Evolutionary conservation across 2,797 vertebrate genomes (phyloP).

Genomic region (Lithobates pipiens): DNA sequence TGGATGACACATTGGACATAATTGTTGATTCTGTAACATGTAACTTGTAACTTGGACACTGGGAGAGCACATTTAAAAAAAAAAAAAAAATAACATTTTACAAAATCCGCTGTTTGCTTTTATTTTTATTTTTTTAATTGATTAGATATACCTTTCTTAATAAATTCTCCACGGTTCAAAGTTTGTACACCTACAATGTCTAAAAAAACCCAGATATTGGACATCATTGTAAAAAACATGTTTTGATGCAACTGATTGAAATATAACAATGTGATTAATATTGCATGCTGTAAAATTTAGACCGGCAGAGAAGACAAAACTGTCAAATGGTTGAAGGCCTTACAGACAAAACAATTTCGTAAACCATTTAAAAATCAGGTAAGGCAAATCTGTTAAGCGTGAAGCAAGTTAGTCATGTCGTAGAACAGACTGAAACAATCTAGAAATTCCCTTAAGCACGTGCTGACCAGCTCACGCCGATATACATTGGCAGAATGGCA

Average conservation of each 20-base stretch:
- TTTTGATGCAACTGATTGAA: constrained; percentile 21
- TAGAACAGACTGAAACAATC: too few relatives aligned
- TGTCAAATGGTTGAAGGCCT: not conserved
- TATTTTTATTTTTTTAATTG: not conserved
- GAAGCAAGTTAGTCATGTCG: not conserved
- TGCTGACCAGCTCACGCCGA: too few relatives aligned
- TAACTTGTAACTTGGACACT: constrained; percentile 21
- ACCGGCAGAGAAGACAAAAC: not conserved
- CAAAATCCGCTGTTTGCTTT: not conserved
- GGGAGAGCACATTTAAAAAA: constrained; percentile 8
- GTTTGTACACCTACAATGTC: not conserved
- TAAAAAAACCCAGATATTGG: constrained; percentile 28
- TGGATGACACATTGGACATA: constrained; percentile 10
- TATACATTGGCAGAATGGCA: too few relatives aligned
- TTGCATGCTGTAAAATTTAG: not conserved
- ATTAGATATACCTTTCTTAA: constrained; percentile 21
- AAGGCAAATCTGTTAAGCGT: not conserved
- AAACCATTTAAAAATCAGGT: not conserved
- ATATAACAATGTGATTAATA: not conserved
- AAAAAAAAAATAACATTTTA: constrained; percentile 21
- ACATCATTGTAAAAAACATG: not conserved
- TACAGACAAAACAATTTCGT: constrained; percentile 7
- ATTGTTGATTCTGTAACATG: constrained; percentile 24
- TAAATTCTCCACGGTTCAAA: not conserved
- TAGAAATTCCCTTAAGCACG: too few relatives aligned